phyloP scores from a whole-genome alignment of 2,888 invertebrate genomes.

The Ganaspis brasiliensis region DNA sequence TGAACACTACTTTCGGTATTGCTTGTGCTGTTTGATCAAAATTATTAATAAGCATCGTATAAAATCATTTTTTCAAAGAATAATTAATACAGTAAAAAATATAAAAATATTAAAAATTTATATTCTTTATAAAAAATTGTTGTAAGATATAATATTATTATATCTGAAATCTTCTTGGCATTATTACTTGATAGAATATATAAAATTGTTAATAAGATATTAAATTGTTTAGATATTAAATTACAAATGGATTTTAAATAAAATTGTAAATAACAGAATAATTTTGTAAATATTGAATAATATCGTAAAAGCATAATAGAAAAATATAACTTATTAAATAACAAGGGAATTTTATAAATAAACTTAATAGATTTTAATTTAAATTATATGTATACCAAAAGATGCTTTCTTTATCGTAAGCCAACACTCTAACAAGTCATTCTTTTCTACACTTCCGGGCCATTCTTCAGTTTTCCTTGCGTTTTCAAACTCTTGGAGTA shows the following conservation, averaged over 20 bases:
- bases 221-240: no score
- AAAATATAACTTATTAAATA: not conserved
- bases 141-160: no score
- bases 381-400: slow-evolving; percentile 2
- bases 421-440: slow-evolving; percentile 39
- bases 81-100: not conserved
- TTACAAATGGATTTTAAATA: no score
- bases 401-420: not conserved
- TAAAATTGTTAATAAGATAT: no score
- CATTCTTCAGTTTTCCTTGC: not conserved
- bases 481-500: slow-evolving; percentile 27
- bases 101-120: no score
- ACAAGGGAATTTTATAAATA: not conserved
- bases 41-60: not conserved
- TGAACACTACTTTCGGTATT: not conserved
- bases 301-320: not conserved
- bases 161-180: no score
- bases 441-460: slow-evolving; percentile 26
- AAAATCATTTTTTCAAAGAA: not conserved
- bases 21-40: not conserved
- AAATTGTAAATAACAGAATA: no score
- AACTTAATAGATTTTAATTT: not conserved
- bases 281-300: no score
- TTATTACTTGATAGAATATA: no score
- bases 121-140: no score